A percentile compares a stretch with the other conserved stretches of the same genome.
Evolutionary conservation across 2,888 invertebrate genomes (phyloP).

Genomic region (Sicus ferrugineus): DNA sequence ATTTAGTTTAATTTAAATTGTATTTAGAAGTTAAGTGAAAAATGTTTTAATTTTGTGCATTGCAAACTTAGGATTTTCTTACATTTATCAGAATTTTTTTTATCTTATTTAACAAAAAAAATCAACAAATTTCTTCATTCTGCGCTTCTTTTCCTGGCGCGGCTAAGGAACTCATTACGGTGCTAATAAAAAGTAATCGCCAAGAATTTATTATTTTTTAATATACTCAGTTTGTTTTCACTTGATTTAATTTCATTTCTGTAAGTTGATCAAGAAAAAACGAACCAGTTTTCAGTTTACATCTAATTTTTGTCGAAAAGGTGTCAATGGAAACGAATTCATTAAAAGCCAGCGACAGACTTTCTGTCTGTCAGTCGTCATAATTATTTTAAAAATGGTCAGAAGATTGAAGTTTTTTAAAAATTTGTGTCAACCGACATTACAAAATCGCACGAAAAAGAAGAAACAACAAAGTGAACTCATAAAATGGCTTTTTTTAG

Average conservation of each 20-base stretch:
- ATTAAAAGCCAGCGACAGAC: not conserved
- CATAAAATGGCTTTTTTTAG: constrained; percentile 32
- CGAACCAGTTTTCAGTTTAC: no score
- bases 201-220: not conserved
- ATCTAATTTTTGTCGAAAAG: no score
- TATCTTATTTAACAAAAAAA: no score
- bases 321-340: not conserved
- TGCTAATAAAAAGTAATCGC: not conserved
- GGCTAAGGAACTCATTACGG: not conserved
- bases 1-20: not conserved
- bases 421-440: constrained; percentile 1
- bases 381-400: not conserved
- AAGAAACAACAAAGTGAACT: constrained; percentile 36
- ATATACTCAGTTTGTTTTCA: not conserved
- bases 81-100: no score
- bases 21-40: not conserved
- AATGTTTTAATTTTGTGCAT: not conserved
- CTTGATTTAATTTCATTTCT: no score
- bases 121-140: not conserved
- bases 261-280: no score
- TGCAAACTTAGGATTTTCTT: not conserved
- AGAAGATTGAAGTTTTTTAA: not conserved
- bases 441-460: constrained; percentile 21
- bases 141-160: not conserved
- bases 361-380: no score